Evolutionary conservation across 2,888 invertebrate genomes (phyloP), one percentile per base, ranked within the genome.

Genomic region (Pammene aurita): DNA sequence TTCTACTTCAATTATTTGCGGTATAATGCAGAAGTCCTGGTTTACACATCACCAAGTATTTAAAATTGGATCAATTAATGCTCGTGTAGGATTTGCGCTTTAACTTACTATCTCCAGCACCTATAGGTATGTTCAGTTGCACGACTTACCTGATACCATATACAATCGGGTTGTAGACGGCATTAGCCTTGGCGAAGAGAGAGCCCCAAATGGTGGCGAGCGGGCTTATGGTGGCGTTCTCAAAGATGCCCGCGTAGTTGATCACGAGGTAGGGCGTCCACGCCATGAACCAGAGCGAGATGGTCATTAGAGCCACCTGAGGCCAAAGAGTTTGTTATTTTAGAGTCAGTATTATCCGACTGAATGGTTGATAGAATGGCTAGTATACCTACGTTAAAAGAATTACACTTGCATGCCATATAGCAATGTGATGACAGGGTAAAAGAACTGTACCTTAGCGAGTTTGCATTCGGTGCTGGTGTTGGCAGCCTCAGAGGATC

Each of bases 241-340:
- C 94, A 80, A 96, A 95, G 66, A 96, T 93, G 11, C 96, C 96
- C 72, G 94, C 88, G 78, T 91, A 94, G 80, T 96, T 96, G 77
- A 96, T 95, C 54, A 96, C 93, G 70, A 96, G 87, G 78, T 96
- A 96, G 7, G 96, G 96, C 7, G 96, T 96, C 97, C 97, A 97
- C 42, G 96, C 96, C 89, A 96, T 93, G 87, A 96, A 95, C 96
- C 96, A 97, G 74, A 96, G 86, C 0, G 95, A 93, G 76, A 97
- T 96, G 71, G 96, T 96, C 91, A 96, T 95, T 80, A 97, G 89
- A 38, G 97, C 96, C 62, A 97, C 95, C 92, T 94, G 69, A 7
- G 54, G 16, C 9, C 2, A 38, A 38, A 38, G 2, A 38, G 9
- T 38, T 9, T 38, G 26, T 26, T 4, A 26, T 26, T 26, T 1